Evolutionary conservation across 2,888 invertebrate species (phyloP), one percentile per base, ranked within the genome.

Genomic region (Euplexia lucipara): DNA sequence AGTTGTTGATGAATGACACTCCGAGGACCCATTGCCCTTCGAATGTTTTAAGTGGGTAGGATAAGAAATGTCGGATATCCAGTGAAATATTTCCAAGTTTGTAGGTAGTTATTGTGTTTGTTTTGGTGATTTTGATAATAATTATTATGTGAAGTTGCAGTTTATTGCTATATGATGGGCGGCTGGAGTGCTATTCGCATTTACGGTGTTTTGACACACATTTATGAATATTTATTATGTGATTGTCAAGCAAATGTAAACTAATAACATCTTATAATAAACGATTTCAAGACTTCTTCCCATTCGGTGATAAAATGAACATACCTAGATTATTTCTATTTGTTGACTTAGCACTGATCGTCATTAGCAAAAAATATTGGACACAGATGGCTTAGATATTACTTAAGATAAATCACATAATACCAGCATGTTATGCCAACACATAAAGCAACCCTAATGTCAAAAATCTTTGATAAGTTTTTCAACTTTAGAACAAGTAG

Each of bases 1-100:
- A 91, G 90, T 91, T 91, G 90, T 93, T 95, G 95, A 95, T 95
- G 95, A 94, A 95, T 95, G 95, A 95, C 93, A 95, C 95, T 95
- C 95, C 30, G 87, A 88, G 95, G 95, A 90, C 93, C 95, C 94
- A 95, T 95, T 94, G 95, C 95, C 95, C 95, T 95, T 95, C 94
- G 93, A 90, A 91, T 91, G 94, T 91, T 93, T 93, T 91, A 95
- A 94, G 91, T 91, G 92, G 94, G 92, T 90, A 87, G 92, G 94
- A 95, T 94, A 95, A 95, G 95, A 94, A 94, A 93, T 89, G 94
- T 91, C 90, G 95, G 92, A 92, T 93, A 91, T 88, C 89, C 86
- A 83, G 91, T 94, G 92, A 94, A 93, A 94, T 95, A 94, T 94
- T 88, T 88, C 86, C 79, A 78, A 85, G 84, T 69, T 70, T 59